phyloP scores from a whole-genome alignment of 2,113 vertebrate genomes.

The Actenoides hombroni region DNA sequence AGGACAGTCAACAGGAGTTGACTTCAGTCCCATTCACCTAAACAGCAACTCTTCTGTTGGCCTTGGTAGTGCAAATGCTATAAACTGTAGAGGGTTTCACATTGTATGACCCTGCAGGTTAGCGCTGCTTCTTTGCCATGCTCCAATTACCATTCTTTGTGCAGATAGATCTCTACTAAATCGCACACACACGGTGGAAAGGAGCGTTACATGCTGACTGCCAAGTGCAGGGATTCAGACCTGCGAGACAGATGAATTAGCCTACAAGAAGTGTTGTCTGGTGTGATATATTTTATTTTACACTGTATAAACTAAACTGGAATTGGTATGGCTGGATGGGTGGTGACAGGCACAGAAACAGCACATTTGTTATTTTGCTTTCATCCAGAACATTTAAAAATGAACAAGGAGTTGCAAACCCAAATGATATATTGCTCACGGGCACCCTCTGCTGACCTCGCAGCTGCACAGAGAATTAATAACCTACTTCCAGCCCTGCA shows the following conservation, averaged over 20 bases:
- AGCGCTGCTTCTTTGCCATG: background rate
- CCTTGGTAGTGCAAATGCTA: background rate
- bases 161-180: background rate
- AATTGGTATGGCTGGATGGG: background rate
- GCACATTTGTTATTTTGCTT: background rate
- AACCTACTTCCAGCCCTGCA: background rate
- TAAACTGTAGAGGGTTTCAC: background rate
- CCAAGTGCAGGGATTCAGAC: background rate
- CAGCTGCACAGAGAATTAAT: background rate
- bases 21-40: background rate
- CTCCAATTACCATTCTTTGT: background rate
- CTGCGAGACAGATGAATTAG: background rate
- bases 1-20: background rate
- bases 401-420: fast-evolving
- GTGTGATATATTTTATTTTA: background rate
- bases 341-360: background rate
- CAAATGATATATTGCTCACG: background rate
- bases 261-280: background rate
- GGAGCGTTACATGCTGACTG: background rate
- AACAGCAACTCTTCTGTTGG: background rate
- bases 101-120: background rate
- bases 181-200: background rate
- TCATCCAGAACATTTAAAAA: background rate
- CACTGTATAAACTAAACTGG: background rate
- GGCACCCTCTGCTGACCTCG: constrained; percentile 50